phyloP scores from a whole-genome alignment of 2,113 vertebrate species.

The Columba janthina region DNA sequence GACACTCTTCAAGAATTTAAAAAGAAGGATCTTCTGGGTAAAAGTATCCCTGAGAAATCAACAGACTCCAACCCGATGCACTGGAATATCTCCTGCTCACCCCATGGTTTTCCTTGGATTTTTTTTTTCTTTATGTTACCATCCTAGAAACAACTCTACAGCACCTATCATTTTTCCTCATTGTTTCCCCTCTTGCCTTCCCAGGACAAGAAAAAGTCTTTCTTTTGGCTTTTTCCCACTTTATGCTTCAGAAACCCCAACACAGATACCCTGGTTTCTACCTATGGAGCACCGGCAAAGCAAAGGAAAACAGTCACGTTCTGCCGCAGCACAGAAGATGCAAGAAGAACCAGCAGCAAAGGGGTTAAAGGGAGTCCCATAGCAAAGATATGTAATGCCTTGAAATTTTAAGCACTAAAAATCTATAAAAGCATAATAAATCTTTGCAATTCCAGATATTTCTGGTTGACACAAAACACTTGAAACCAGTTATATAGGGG shows the following conservation, averaged over 20 bases:
- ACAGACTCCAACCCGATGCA: background rate
- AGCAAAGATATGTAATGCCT: constrained; percentile 70
- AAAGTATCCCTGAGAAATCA: background rate
- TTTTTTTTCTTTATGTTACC: background rate
- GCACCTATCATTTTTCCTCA: constrained; percentile 46
- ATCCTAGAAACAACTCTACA: background rate
- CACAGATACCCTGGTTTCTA: constrained; percentile 61
- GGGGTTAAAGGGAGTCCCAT: constrained; percentile 63
- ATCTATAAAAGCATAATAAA: background rate
- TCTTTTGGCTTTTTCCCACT: constrained; percentile 75
- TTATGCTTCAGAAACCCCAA: constrained; percentile 73
- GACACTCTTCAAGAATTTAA: background rate
- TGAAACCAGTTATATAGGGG: background rate
- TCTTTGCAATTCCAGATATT: background rate
- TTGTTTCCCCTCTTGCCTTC: constrained; percentile 71
- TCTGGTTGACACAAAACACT: background rate
- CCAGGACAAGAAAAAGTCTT: constrained; percentile 76
- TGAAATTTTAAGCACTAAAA: constrained; percentile 52
- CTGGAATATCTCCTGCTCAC: background rate
- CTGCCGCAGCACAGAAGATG: constrained; percentile 62
- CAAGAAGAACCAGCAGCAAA: constrained; percentile 61
- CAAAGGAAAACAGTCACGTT: constrained; percentile 66
- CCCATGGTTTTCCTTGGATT: background rate
- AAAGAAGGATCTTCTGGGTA: background rate
- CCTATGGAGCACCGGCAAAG: constrained; percentile 46